Conservation (phyloP, 2,888 invertebrate species). For the Oscheius sp. region DNA sequence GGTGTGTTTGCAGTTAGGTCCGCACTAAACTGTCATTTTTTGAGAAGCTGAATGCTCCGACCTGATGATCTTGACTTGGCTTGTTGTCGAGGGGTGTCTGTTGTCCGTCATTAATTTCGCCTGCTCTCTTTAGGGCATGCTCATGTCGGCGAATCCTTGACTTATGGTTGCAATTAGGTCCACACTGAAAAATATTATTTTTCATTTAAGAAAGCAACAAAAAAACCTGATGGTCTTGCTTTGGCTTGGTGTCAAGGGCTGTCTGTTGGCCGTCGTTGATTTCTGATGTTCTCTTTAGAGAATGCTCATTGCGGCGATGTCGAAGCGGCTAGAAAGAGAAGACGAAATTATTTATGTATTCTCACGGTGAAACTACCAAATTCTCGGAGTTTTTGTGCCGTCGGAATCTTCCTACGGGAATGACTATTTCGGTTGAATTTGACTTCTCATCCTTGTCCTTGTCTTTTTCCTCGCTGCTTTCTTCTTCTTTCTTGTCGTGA, state of each 20-base stretch:
- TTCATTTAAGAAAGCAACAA: neutral
- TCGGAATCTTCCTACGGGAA: slow-evolving; percentile 27
- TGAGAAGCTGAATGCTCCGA: neutral
- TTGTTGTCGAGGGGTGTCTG: slow-evolving; percentile 20
- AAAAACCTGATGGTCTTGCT: slow-evolving; percentile 26
- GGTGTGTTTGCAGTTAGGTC: slow-evolving; percentile 12
- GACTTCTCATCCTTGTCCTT: slow-evolving; percentile 14
- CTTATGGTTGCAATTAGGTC: slow-evolving; percentile 8
- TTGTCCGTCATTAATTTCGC: slow-evolving; percentile 21
- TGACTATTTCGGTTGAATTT: slow-evolving; percentile 21
- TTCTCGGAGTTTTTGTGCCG: slow-evolving; percentile 11
- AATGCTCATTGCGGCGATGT: slow-evolving; percentile 31
- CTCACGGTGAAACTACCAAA: slow-evolving; percentile 13
- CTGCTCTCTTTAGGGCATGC: neutral
- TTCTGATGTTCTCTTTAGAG: slow-evolving; percentile 25
- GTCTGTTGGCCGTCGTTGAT: slow-evolving; percentile 30
- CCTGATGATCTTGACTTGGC: slow-evolving; percentile 21
- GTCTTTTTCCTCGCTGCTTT: slow-evolving; percentile 33
- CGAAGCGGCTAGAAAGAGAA: slow-evolving; percentile 1
- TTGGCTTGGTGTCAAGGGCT: slow-evolving; percentile 21
- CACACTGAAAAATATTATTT: slow-evolving; percentile 4
- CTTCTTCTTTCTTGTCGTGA: slow-evolving; percentile 23
- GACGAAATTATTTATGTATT: slow-evolving; percentile 9
- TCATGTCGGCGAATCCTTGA: slow-evolving; percentile 1
- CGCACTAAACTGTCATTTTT: slow-evolving; percentile 12